phyloP scores from a whole-genome alignment of 2,888 invertebrate species.

The Dermolepida albohirtum region DNA sequence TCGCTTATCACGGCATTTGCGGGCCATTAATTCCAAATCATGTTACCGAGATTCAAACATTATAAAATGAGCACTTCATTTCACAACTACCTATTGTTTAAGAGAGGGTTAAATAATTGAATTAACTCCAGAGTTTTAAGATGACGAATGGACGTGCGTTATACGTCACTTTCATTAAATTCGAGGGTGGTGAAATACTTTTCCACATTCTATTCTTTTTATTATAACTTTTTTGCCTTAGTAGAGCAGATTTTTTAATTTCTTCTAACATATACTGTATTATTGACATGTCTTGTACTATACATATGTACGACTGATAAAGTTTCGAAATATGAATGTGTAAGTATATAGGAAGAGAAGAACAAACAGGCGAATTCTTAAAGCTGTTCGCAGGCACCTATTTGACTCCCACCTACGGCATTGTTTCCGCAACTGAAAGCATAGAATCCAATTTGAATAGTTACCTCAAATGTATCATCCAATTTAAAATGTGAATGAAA shows the following conservation, averaged over 20 bases:
- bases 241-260: slow-evolving; percentile 32
- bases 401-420: no score
- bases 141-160: slow-evolving; percentile 43
- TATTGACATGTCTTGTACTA: no score
- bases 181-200: slow-evolving; percentile 20
- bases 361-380: no score
- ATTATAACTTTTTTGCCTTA: slow-evolving; percentile 7
- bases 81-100: slow-evolving; percentile 68
- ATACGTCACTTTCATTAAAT: slow-evolving; percentile 38
- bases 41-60: slow-evolving; percentile 66
- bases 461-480: no score
- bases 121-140: slow-evolving; percentile 56
- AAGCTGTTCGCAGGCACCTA: no score
- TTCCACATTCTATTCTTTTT: slow-evolving; percentile 17
- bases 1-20: slow-evolving; percentile 66
- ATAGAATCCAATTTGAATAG: no score
- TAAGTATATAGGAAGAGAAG: no score
- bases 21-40: slow-evolving; percentile 67
- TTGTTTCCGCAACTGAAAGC: no score
- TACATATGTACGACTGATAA: no score
- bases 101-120: slow-evolving; percentile 68
- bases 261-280: not conserved
- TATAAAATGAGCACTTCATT: slow-evolving; percentile 67
- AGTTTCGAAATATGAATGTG: no score
- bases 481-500: no score